Percentiles rank a stretch among this genome's conserved stretches.
Evolutionary conservation across 2,113 vertebrate genomes (phyloP).

Genomic region (Rhinichthys klamathensis): DNA sequence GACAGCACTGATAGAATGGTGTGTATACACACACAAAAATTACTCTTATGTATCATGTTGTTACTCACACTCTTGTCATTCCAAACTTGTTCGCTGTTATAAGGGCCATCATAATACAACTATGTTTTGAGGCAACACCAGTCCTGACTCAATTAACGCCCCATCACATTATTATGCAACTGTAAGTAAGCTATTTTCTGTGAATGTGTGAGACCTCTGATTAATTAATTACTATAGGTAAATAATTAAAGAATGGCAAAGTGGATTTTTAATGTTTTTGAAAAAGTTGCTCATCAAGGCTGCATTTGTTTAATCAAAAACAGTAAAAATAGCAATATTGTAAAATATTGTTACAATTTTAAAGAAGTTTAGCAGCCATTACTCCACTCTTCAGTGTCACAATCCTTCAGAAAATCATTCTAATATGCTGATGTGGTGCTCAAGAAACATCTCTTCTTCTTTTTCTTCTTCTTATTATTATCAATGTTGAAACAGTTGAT

Average conservation of each 20-base stretch:
- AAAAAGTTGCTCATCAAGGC: too few species aligned
- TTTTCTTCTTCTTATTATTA: too few species aligned
- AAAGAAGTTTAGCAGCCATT: background rate
- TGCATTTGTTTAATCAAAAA: background rate
- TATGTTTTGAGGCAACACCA: background rate
- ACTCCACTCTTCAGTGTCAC: background rate
- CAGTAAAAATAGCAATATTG: background rate
- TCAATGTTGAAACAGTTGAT: too few species aligned
- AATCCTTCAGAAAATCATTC: background rate
- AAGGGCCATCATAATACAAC: background rate
- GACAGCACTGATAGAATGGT: constrained; percentile 72
- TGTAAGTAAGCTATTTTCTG: too few species aligned
- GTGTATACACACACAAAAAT: background rate
- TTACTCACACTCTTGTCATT: background rate
- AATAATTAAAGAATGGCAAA: too few species aligned
- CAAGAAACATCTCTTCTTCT: background rate
- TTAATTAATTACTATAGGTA: too few species aligned
- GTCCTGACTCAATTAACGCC: background rate
- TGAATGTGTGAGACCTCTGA: too few species aligned
- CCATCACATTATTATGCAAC: too few species aligned
- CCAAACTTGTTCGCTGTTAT: background rate
- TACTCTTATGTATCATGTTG: background rate
- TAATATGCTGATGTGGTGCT: background rate
- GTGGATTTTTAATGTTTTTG: too few species aligned
- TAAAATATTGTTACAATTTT: background rate